phyloP scores from a whole-genome alignment of 2,888 invertebrate genomes.

The Clivina fossor region DNA sequence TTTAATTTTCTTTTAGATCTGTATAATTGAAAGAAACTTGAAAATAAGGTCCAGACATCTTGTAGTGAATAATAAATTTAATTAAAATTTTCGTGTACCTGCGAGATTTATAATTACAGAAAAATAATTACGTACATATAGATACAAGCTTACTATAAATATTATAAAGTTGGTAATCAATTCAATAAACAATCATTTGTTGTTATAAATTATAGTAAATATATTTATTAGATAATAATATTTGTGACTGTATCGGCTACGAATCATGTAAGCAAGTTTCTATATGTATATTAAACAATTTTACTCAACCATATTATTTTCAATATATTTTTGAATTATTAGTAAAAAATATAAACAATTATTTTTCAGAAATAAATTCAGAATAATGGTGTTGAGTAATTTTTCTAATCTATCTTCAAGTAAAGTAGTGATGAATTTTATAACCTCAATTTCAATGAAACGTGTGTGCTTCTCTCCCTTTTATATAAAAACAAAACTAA shows the following conservation, averaged over 20 bases:
- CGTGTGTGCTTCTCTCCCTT: slow-evolving; percentile 28
- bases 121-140: slow-evolving; percentile 8
- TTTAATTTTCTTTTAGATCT: background rate
- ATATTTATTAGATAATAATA: too few species aligned
- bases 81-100: slow-evolving; percentile 17
- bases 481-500: slow-evolving; percentile 19
- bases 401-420: too few species aligned
- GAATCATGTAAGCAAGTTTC: slow-evolving; percentile 11
- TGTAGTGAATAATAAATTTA: too few species aligned
- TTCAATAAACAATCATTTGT: background rate
- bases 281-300: slow-evolving; percentile 12
- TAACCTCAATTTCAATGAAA: slow-evolving; percentile 24
- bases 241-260: too few species aligned
- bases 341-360: too few species aligned
- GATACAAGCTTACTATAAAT: slow-evolving; percentile 5
- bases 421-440: slow-evolving; percentile 19
- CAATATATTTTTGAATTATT: too few species aligned
- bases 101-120: slow-evolving; percentile 3
- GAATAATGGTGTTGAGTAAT: too few species aligned
- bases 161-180: background rate
- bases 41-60: too few species aligned
- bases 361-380: too few species aligned
- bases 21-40: too few species aligned
- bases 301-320: too few species aligned
- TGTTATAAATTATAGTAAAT: too few species aligned